Conservation (phyloP, 1,140 invertebrate species). For the Pogonomyrmex californicus region DNA sequence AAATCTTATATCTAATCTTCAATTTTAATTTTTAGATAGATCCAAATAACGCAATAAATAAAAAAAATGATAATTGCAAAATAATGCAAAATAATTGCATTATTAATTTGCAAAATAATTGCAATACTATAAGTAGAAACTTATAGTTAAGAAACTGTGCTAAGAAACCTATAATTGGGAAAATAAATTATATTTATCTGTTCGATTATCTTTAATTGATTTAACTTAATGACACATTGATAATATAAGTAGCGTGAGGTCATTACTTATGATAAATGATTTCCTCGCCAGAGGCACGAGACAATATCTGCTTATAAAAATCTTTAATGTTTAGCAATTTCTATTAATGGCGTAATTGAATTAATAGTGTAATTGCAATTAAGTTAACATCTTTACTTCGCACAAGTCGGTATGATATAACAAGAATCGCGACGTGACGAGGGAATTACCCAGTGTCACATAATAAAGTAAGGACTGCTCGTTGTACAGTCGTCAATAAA, state of each 20-base stretch:
- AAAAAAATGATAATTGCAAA: neutral
- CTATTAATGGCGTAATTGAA: constrained; percentile 25
- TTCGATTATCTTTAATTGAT: neutral
- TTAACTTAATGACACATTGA: neutral
- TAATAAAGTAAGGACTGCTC: neutral
- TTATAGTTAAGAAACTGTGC: neutral
- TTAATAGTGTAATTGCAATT: constrained; percentile 15
- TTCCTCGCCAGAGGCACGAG: neutral
- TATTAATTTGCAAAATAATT: neutral
- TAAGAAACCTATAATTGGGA: neutral
- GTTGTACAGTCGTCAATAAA: no score
- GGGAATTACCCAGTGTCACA: neutral
- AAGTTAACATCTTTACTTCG: neutral
- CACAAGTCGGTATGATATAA: constrained; percentile 21
- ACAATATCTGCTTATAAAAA: constrained; percentile 6
- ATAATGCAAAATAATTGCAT: neutral
- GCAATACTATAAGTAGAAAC: neutral
- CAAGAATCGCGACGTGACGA: neutral
- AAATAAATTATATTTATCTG: constrained; percentile 23
- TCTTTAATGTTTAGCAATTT: neutral
- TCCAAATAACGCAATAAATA: neutral
- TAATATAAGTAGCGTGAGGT: neutral
- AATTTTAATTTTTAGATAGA: no score
- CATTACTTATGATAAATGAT: constrained; percentile 7
- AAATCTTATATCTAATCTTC: no score